Evolutionary conservation across 1,140 invertebrate species (phyloP).

Genomic region (Bactericera cockerelli): DNA sequence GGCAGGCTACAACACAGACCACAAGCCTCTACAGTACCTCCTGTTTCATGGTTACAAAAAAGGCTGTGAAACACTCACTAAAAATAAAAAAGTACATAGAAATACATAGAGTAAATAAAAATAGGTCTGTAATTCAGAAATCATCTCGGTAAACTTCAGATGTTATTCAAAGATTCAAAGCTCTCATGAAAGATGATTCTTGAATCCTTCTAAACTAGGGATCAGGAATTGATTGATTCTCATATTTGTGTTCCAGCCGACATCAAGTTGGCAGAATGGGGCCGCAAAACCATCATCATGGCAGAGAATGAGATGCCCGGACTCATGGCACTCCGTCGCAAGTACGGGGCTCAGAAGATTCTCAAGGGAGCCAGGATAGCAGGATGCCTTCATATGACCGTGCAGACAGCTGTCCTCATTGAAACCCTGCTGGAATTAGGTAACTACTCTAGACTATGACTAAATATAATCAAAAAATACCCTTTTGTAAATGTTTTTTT

Average conservation of each 20-base stretch:
- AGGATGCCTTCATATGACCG: slow-evolving; percentile 97
- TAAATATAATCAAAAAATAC: slow-evolving; percentile 11
- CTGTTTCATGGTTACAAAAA: too few species aligned
- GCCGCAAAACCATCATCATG: slow-evolving; percentile 88
- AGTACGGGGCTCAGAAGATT: slow-evolving; percentile 75
- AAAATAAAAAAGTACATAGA: too few species aligned
- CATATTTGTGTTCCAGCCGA: slow-evolving; percentile 47
- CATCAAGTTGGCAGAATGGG: slow-evolving; percentile 77
- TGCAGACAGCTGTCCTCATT: slow-evolving; percentile 98
- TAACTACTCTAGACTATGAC: slow-evolving; percentile 89
- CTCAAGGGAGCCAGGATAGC: slow-evolving; percentile 90
- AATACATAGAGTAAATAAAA: too few species aligned
- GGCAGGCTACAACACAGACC: too few species aligned
- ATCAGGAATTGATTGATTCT: too few species aligned
- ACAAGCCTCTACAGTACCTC: too few species aligned
- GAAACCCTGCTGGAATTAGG: slow-evolving; percentile 92
- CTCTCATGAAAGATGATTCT: too few species aligned
- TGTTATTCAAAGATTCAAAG: too few species aligned
- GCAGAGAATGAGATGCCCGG: slow-evolving; percentile 99
- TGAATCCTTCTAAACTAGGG: too few species aligned
- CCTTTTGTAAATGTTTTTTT: slow-evolving; percentile 3
- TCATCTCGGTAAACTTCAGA: too few species aligned
- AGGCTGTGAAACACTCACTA: too few species aligned
- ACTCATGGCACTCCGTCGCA: slow-evolving; percentile 81
- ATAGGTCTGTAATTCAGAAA: too few species aligned